These are phyloP conservation scores for Chitala chitala DNA, from an alignment of 2,113 vertebrate genomes.

Conservation along the genomic window DNA sequence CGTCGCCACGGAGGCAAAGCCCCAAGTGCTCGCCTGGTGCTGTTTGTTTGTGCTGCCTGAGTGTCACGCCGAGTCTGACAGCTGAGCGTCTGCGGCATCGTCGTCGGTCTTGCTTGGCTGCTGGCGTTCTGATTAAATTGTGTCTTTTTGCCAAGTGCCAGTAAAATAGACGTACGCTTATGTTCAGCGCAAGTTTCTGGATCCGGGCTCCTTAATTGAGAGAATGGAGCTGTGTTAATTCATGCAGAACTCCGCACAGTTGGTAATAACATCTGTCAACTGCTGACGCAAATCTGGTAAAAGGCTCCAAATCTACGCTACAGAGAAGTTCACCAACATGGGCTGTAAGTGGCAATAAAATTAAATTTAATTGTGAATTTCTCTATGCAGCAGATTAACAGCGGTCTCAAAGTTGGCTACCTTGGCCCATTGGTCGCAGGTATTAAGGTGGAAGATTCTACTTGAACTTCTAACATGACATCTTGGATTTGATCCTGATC, in stretches of 20 bases:
- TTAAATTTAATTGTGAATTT: constrained; percentile 16
- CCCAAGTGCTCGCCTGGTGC: neutral
- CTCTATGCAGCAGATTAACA: neutral
- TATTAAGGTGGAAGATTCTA: neutral
- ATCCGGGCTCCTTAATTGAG: constrained; percentile 24
- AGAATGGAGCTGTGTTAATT: constrained; percentile 17
- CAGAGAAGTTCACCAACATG: constrained; percentile 16
- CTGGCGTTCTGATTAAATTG: constrained; percentile 21
- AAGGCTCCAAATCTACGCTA: constrained; percentile 9
- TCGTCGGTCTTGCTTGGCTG: constrained; percentile 19
- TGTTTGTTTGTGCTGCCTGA: constrained; percentile 26
- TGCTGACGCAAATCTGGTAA: constrained; percentile 21
- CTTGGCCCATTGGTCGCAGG: constrained; percentile 5
- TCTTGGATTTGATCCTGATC: neutral
- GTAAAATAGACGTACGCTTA: constrained; percentile 21
- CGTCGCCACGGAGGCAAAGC: constrained; percentile 34
- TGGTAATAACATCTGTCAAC: constrained; percentile 25
- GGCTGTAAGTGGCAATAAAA: constrained; percentile 6
- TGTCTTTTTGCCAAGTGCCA: constrained; percentile 16
- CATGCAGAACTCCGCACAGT: constrained; percentile 20
- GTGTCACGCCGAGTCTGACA: constrained; percentile 14
- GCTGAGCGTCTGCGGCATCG: neutral
- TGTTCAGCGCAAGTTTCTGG: neutral
- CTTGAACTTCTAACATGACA: neutral
- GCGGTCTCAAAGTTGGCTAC: neutral